Conservation (phyloP, 1,140 invertebrate species). For the Grapholita molesta region DNA sequence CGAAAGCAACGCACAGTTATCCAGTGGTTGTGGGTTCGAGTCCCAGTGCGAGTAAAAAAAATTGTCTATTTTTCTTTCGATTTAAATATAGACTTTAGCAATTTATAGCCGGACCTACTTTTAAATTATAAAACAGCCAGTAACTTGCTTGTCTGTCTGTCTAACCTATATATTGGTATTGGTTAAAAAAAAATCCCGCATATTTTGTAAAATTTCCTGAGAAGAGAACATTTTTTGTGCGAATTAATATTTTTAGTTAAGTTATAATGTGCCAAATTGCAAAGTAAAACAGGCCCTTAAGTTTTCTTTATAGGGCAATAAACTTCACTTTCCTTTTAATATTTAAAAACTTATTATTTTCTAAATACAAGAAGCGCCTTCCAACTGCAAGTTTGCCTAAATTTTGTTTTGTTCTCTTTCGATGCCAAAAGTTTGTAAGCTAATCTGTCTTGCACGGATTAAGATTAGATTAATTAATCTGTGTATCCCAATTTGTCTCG, state of each 20-base stretch:
- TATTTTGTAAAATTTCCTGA: neutral
- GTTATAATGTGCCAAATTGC: neutral
- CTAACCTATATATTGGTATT: neutral
- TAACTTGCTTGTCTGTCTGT: neutral
- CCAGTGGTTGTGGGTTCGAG: no score
- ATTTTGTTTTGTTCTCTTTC: neutral
- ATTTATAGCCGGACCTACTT: no score
- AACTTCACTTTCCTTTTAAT: neutral
- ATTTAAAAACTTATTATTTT: neutral
- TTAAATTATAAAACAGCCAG: no score
- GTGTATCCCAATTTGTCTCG: constrained; percentile 1
- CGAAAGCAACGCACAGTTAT: no score
- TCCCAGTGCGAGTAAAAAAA: no score
- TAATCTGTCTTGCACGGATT: constrained; percentile 9
- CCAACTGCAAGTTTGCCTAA: neutral
- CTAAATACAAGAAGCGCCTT: neutral
- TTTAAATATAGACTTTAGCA: no score
- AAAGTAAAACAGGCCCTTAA: neutral
- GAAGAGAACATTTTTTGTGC: neutral
- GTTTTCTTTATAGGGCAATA: neutral
- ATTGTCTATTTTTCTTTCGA: no score
- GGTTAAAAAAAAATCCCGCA: neutral
- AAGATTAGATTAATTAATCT: constrained; percentile 12
- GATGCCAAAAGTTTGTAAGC: neutral
- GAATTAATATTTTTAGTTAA: neutral